Conservation (phyloP, 2,888 invertebrate species). For the Lymantria monacha region DNA sequence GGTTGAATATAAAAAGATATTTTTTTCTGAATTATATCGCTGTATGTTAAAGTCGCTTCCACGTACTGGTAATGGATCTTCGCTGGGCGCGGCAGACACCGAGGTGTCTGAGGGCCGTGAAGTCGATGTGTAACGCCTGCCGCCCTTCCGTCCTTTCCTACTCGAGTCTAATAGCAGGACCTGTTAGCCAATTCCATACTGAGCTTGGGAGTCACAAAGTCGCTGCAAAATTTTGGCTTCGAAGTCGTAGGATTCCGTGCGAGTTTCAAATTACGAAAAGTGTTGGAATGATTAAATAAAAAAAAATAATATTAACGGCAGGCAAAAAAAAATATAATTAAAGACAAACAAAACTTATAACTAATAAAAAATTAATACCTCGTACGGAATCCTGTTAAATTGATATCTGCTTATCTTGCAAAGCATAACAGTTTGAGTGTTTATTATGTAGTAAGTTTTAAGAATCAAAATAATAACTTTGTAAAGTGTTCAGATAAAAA, state of each 20-base stretch:
- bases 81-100: slow-evolving; percentile 75
- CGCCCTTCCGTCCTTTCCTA: slow-evolving; percentile 71
- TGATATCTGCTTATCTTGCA: slow-evolving; percentile 1
- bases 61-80: slow-evolving; percentile 79
- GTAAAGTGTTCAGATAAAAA: slow-evolving; percentile 25
- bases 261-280: neutral
- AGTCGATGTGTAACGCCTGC: slow-evolving; percentile 71
- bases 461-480: slow-evolving; percentile 8
- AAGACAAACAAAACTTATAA: neutral
- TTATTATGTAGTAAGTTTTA: slow-evolving; percentile 9
- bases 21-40: slow-evolving; percentile 43
- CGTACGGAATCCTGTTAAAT: neutral
- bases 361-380: neutral
- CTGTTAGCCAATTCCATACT: slow-evolving; percentile 74
- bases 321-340: neutral
- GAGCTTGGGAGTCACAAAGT: slow-evolving; percentile 29
- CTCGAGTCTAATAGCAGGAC: slow-evolving; percentile 80
- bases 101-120: slow-evolving; percentile 76
- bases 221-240: slow-evolving; percentile 1
- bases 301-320: neutral
- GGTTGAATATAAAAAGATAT: no score
- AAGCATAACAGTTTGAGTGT: slow-evolving; percentile 5
- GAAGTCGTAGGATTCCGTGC: slow-evolving; percentile 1
- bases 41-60: slow-evolving; percentile 64
- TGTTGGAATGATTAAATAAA: neutral